A percentile compares a stretch with the other conserved stretches of the same genome.
These are phyloP conservation scores for Lanius ludovicianus DNA, from an alignment of 2,113 vertebrate genomes.

Conservation along the genomic window DNA sequence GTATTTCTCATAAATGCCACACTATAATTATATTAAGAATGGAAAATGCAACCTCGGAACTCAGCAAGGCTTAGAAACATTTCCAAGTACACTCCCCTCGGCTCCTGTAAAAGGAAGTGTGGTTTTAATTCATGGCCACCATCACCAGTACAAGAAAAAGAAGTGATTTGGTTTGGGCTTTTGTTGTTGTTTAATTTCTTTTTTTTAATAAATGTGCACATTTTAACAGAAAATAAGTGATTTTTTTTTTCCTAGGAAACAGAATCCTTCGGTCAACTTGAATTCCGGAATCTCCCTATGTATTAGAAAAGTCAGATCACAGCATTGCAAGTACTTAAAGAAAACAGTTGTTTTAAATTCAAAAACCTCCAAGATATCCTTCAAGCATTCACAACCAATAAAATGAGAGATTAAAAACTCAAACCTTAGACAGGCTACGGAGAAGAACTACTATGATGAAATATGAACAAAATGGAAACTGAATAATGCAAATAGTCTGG, in stretches of 20 bases:
- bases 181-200: background rate
- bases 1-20: background rate
- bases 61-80: background rate
- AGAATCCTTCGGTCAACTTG: background rate
- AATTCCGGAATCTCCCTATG: background rate
- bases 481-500: background rate
- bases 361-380: background rate
- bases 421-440: background rate
- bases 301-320: background rate
- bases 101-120: background rate
- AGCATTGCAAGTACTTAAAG: background rate
- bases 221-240: background rate
- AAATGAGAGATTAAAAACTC: background rate
- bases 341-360: background rate
- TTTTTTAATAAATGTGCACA: background rate
- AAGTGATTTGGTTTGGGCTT: background rate
- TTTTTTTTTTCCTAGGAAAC: background rate
- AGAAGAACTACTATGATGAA: background rate
- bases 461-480: background rate
- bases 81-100: background rate
- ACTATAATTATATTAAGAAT: background rate
- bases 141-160: background rate
- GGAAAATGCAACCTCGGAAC: background rate
- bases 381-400: background rate
- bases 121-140: background rate